Evolutionary conservation across 1,140 invertebrate genomes (phyloP).

Genomic region (Neomicropteryx cornuta): DNA sequence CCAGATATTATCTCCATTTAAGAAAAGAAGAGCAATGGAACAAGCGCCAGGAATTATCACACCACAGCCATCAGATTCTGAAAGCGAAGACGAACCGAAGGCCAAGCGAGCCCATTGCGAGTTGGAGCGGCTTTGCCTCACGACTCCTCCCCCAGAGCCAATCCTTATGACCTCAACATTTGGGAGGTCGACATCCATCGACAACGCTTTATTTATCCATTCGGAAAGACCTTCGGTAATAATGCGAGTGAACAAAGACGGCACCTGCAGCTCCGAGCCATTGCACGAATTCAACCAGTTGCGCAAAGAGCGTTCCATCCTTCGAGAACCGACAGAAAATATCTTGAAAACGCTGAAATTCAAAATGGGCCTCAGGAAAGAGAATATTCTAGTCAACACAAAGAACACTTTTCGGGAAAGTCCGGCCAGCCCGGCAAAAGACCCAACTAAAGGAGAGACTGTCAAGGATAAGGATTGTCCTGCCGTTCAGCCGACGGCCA

Average conservation of each 20-base stretch:
- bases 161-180: too few relatives aligned
- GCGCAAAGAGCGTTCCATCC: constrained; percentile 13
- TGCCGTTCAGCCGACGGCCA: constrained; percentile 25
- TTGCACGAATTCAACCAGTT: constrained; percentile 11
- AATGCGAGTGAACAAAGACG: constrained; percentile 67
- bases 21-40: too few relatives aligned
- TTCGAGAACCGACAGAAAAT: constrained; percentile 36
- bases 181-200: too few relatives aligned
- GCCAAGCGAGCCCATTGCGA: constrained; percentile 34
- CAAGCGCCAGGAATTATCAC: constrained; percentile 33
- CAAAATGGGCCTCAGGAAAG: constrained; percentile 60
- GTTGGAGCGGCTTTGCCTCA: constrained; percentile 29
- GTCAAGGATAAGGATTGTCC: too few relatives aligned
- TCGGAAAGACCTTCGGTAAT: constrained; percentile 47
- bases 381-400: constrained; percentile 46
- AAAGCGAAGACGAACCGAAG: constrained; percentile 36
- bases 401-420: constrained; percentile 20
- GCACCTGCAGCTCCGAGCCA: constrained; percentile 49
- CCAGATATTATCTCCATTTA: too few relatives aligned
- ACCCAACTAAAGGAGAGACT: constrained; percentile 17
- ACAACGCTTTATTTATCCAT: too few relatives aligned
- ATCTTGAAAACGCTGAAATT: constrained; percentile 64
- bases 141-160: constrained; percentile 34
- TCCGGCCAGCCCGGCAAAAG: background rate
- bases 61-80: constrained; percentile 45